Evolutionary conservation across 2,888 invertebrate species (phyloP).

Genomic region (Drosophila mercatorum): DNA sequence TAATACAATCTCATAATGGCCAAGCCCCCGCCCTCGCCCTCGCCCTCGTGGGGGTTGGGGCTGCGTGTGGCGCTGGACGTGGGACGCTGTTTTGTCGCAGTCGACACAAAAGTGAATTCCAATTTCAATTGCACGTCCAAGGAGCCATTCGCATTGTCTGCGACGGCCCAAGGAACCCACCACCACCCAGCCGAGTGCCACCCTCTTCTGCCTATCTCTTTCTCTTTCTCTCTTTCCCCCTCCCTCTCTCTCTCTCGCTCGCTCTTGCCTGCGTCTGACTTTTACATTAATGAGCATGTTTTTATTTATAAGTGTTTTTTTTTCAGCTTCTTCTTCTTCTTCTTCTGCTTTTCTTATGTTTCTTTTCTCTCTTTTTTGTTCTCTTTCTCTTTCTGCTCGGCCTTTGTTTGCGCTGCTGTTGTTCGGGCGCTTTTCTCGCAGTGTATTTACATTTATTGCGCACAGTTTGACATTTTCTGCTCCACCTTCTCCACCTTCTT

Average conservation of each 20-base stretch:
- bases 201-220: neutral
- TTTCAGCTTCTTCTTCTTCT: slow-evolving; percentile 9
- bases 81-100: slow-evolving; percentile 30
- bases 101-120: slow-evolving; percentile 74
- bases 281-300: slow-evolving; percentile 80
- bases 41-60: neutral
- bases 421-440: slow-evolving; percentile 7
- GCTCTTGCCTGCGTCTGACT: slow-evolving; percentile 53
- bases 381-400: slow-evolving; percentile 3
- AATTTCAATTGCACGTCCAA: slow-evolving; percentile 68
- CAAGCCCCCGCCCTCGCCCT: slow-evolving; percentile 5
- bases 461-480: slow-evolving; percentile 43
- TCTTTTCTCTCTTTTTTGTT: slow-evolving; percentile 18
- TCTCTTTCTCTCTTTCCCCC: neutral
- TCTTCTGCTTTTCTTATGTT: neutral
- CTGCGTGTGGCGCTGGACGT: slow-evolving; percentile 2
- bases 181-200: slow-evolving; percentile 4
- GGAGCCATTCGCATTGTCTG: slow-evolving; percentile 58
- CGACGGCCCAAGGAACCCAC: slow-evolving; percentile 5
- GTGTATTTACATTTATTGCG: slow-evolving; percentile 54
- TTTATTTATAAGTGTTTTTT: slow-evolving; percentile 76
- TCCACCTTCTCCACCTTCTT: neutral
- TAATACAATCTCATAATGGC: slow-evolving; percentile 77
- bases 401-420: slow-evolving; percentile 42
- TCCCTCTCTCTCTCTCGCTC: neutral